Conservation (phyloP, 2,113 vertebrate species). For the Isichthys henryi region DNA sequence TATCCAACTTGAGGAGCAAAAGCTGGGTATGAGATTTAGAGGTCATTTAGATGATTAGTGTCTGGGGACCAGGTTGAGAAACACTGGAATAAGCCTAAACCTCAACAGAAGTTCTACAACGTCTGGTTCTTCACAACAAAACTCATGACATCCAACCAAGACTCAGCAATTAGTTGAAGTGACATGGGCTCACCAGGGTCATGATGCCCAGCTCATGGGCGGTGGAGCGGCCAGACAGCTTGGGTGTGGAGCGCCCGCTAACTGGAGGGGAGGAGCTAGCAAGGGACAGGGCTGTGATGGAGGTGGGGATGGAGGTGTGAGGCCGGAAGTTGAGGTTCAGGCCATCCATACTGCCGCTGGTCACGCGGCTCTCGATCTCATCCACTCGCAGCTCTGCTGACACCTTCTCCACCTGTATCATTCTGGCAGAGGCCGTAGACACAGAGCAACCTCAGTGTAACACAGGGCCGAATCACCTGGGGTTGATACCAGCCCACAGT, state of each 20-base stretch:
- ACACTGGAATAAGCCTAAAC: background rate
- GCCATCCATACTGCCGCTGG: slow-evolving; percentile 89
- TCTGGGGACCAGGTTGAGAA: background rate
- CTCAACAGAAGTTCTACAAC: background rate
- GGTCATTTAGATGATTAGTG: background rate
- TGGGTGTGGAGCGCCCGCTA: slow-evolving; percentile 82
- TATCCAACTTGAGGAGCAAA: background rate
- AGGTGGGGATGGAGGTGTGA: slow-evolving; percentile 81
- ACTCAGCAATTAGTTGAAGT: background rate
- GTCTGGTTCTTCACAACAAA: background rate
- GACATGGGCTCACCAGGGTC: slow-evolving; percentile 77
- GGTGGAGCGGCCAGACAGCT: slow-evolving; percentile 73
- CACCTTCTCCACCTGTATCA: slow-evolving; percentile 96
- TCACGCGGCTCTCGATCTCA: slow-evolving; percentile 84
- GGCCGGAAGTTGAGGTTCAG: slow-evolving; percentile 82
- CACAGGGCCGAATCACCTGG: background rate
- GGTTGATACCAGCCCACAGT: background rate
- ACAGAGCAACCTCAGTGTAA: background rate
- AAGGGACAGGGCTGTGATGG: slow-evolving; percentile 82
- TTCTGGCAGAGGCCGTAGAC: slow-evolving; percentile 53
- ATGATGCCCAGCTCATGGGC: slow-evolving; percentile 92
- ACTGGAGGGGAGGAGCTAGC: slow-evolving; percentile 79
- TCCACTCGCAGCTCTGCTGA: slow-evolving; percentile 82
- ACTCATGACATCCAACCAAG: background rate
- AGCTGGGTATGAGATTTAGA: background rate